Evolutionary conservation across 2,113 vertebrate species (phyloP).

Genomic region (Grus americana): DNA sequence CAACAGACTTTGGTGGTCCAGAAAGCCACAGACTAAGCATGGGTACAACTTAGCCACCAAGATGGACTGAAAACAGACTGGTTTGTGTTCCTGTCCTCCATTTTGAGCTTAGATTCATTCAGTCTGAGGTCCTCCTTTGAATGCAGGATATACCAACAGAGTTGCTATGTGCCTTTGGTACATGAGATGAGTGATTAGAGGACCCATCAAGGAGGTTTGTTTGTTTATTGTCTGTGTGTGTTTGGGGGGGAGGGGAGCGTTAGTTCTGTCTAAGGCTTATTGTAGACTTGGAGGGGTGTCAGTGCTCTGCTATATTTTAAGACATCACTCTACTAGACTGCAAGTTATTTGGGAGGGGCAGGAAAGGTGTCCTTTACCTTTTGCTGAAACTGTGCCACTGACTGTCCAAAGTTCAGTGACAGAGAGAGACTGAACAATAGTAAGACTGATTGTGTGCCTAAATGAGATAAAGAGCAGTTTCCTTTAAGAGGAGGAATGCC

Average conservation of each 20-base stretch:
- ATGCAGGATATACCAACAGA: neutral
- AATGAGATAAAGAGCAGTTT: neutral
- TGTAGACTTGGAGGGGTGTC: neutral
- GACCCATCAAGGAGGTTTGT: neutral
- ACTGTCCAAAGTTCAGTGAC: neutral
- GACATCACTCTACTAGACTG: neutral
- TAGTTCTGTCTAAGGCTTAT: neutral
- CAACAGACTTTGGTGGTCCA: neutral
- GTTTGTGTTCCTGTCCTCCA: neutral
- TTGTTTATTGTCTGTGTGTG: too few species aligned
- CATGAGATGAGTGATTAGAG: neutral
- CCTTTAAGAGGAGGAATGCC: neutral
- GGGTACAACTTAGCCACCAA: neutral
- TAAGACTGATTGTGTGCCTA: neutral
- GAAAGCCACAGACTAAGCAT: neutral
- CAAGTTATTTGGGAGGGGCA: neutral
- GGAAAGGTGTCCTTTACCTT: neutral
- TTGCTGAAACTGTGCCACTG: neutral
- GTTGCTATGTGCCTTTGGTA: neutral
- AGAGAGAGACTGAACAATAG: neutral
- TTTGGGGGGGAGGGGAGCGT: neutral
- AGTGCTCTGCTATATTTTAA: neutral
- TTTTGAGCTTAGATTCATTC: neutral
- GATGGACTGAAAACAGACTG: neutral
- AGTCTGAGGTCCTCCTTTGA: neutral